Percentiles rank a stretch among this genome's conserved stretches.
Evolutionary conservation across 2,888 invertebrate genomes (phyloP).

Genomic region (Parochlus steinenii): DNA sequence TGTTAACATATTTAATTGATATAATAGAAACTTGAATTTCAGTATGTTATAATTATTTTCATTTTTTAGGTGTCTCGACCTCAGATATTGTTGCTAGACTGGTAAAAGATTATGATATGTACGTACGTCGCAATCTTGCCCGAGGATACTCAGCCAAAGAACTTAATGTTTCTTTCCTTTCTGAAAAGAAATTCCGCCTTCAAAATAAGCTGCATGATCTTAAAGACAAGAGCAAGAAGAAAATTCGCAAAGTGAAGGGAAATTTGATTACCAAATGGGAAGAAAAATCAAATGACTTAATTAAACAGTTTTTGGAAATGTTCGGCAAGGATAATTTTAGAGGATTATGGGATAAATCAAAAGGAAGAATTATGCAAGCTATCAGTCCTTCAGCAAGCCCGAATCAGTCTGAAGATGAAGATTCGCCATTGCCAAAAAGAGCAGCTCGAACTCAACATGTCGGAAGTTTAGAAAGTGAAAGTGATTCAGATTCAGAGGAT

Average conservation of each 20-base stretch:
- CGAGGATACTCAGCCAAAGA: slow-evolving; percentile 96
- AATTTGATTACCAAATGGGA: slow-evolving; percentile 95
- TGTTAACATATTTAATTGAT: too few relatives aligned
- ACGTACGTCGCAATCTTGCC: slow-evolving; percentile 88
- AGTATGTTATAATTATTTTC: neutral
- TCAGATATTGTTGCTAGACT: slow-evolving; percentile 96
- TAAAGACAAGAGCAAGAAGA: slow-evolving; percentile 79
- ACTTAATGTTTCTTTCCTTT: slow-evolving; percentile 90
- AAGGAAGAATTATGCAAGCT: slow-evolving; percentile 74
- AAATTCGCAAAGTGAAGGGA: slow-evolving; percentile 71
- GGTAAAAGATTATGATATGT: slow-evolving; percentile 94
- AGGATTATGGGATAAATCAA: slow-evolving; percentile 78
- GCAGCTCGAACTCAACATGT: too few relatives aligned
- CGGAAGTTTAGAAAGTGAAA: too few relatives aligned
- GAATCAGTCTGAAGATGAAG: too few relatives aligned
- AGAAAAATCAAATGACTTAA: slow-evolving; percentile 90
- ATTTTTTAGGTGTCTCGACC: slow-evolving; percentile 73
- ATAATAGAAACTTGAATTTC: too few relatives aligned
- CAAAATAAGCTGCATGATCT: slow-evolving; percentile 93
- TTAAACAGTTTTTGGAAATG: slow-evolving; percentile 81
- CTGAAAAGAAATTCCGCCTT: slow-evolving; percentile 86
- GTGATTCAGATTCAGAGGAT: too few relatives aligned
- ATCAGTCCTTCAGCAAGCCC: slow-evolving; percentile 79
- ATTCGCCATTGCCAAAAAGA: too few relatives aligned
- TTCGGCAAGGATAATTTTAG: slow-evolving; percentile 81